phyloP scores from a whole-genome alignment of 2,797 vertebrate species.

The Pangasius mekongensis region DNA sequence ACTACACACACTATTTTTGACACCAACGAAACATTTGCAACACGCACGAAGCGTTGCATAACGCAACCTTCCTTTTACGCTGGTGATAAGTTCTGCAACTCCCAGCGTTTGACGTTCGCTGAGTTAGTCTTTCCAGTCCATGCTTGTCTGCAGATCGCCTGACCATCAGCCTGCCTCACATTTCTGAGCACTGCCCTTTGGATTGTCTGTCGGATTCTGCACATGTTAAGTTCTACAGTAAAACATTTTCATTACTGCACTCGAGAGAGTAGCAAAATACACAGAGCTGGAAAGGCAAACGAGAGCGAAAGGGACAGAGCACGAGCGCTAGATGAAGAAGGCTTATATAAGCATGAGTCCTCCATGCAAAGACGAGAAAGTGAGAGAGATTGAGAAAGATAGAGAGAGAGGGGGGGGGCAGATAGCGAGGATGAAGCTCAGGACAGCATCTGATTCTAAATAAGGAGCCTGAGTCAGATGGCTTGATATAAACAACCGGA shows the following conservation, averaged over 20 bases:
- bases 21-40: no score
- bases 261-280: not conserved
- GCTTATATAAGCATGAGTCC: conserved; percentile 22
- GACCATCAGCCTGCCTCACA: not conserved
- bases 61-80: not conserved
- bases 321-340: not conserved
- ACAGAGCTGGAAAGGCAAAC: not conserved
- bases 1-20: no score
- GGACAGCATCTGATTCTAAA: conserved; percentile 28
- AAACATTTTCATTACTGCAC: not conserved
- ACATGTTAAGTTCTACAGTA: not conserved
- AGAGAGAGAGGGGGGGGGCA: conserved; percentile 46
- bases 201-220: not conserved
- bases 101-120: not conserved
- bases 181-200: not conserved
- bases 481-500: conserved; percentile 5
- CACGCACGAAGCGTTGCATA: not conserved
- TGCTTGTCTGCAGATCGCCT: not conserved
- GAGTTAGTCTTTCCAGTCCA: not conserved
- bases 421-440: conserved; percentile 6
- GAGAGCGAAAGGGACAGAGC: not conserved
- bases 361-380: conserved; percentile 1
- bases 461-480: conserved; percentile 19
- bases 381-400: conserved; percentile 56
- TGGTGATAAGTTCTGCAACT: not conserved